Base-by-base conservation (phyloP, 2,797 vertebrate genomes). In the Tamandua tetradactyla region DNA sequence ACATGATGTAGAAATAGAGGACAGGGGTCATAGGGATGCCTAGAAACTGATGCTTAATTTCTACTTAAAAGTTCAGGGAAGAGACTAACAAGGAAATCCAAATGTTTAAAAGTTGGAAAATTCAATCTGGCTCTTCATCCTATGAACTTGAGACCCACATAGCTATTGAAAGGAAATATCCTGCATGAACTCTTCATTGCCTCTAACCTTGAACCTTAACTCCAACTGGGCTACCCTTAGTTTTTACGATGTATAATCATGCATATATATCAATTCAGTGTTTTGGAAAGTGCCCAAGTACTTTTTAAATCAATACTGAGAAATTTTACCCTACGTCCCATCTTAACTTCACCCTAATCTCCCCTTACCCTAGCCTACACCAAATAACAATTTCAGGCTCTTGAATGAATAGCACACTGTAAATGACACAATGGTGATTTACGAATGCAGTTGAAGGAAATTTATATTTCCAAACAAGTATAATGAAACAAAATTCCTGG, bases 401-500 rank as follows among this genome's bases (percentile, higher is more conserved):
- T 81, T 59, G 52, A 82, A 57, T 40, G 30, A 69, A 62, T 23
- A 78, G 66, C 61, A 68, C 22, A 55, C 47, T 78, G 7, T 32
- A 78, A 87, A 44, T 91, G 57, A 49, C 66, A 72, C 27, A 47
- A 0, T 52, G 15, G 37, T 61, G 80, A 68, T 61, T 79, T 71
- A 75, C 49, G 42, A 64, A 84, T 78, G 75, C 30, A 89, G 32
- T 64, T 84, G 20, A 87, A 80, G 87, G 52, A 62, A 85, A 83
- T 79, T 71, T 80, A 23, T 69, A 86, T 93, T 89, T 95, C 55
- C 59, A 87, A 93, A 78, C 47, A 57, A 84, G 25, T 69, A 7
- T 86, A 92, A n/a, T 82, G 91, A 83, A 72, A n/a, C 35, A 55
- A 82, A 79, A 86, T 79, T 79, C n/a, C 78, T 81, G 18, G 75